A percentile compares a stretch with the other conserved stretches of the same genome.
Conservation (phyloP, 2,797 vertebrate species). For the Saguinus oedipus region DNA sequence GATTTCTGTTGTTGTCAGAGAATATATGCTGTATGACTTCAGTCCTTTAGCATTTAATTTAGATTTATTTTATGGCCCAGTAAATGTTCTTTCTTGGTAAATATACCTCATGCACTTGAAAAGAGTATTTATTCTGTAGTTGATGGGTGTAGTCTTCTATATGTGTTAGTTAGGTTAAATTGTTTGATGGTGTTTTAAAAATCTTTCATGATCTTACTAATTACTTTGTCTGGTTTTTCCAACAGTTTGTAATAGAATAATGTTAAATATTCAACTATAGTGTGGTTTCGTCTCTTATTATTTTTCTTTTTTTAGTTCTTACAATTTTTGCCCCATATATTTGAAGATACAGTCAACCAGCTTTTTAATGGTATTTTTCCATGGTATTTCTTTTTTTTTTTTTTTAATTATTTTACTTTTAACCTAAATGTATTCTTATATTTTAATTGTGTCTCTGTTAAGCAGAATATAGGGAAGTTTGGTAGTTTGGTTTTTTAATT, state of each 20-base stretch:
- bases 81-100: not conserved
- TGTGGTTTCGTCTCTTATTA: not conserved
- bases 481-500: not conserved
- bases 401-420: not conserved
- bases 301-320: not conserved
- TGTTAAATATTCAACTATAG: not conserved
- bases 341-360: fast-evolving
- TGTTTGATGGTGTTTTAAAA: not conserved
- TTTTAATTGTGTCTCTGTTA: not conserved
- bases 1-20: not conserved
- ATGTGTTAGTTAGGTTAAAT: too few species aligned
- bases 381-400: not conserved
- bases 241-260: not conserved
- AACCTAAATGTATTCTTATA: not conserved
- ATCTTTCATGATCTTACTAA: not conserved
- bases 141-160: too few species aligned
- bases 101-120: not conserved
- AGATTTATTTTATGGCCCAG: not conserved
- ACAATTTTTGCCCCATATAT: not conserved
- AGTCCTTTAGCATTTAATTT: not conserved
- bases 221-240: not conserved
- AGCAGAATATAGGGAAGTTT: not conserved
- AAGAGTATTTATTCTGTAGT: not conserved
- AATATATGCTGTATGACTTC: not conserved
- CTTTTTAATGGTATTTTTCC: not conserved